Percentiles rank a stretch among this genome's conserved stretches.
phyloP scores from a whole-genome alignment of 2,888 invertebrate genomes.

The Galeruca laticollis region DNA sequence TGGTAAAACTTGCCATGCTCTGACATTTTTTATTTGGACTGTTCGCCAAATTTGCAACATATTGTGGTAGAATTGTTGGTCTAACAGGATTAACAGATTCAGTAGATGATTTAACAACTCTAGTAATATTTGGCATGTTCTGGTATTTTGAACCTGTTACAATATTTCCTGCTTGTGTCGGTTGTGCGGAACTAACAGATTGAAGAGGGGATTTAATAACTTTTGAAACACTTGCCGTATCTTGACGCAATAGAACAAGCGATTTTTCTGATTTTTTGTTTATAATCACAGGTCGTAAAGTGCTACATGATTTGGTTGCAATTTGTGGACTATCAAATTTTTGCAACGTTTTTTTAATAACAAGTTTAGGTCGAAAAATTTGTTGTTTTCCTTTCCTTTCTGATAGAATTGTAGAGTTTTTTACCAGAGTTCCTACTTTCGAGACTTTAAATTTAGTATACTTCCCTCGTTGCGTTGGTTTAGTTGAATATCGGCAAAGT shows the following conservation, averaged over 20 bases:
- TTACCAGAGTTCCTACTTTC: neutral
- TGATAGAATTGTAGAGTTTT: neutral
- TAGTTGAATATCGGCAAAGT: neutral
- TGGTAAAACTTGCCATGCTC: neutral
- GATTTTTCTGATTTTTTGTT: neutral
- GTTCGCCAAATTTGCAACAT: too few species aligned
- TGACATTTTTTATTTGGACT: neutral
- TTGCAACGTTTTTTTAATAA: neutral
- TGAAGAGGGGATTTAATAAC: too few species aligned
- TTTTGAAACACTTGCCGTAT: too few species aligned
- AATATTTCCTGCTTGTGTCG: too few species aligned
- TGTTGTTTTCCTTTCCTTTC: neutral
- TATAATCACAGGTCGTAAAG: neutral
- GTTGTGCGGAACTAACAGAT: too few species aligned
- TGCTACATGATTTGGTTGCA: too few species aligned
- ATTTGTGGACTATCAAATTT: neutral
- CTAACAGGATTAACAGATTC: neutral
- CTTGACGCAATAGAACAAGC: too few species aligned
- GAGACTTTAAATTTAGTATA: conserved; percentile 1
- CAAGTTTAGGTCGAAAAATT: neutral
- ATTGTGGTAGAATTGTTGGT: too few species aligned
- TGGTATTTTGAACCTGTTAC: neutral
- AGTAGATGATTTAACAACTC: neutral
- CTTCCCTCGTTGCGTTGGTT: neutral
- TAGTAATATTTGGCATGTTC: neutral